Percentiles rank a stretch among this genome's conserved stretches.
Evolutionary conservation across 2,888 invertebrate species (phyloP).

Genomic region (Meta bourneti): DNA sequence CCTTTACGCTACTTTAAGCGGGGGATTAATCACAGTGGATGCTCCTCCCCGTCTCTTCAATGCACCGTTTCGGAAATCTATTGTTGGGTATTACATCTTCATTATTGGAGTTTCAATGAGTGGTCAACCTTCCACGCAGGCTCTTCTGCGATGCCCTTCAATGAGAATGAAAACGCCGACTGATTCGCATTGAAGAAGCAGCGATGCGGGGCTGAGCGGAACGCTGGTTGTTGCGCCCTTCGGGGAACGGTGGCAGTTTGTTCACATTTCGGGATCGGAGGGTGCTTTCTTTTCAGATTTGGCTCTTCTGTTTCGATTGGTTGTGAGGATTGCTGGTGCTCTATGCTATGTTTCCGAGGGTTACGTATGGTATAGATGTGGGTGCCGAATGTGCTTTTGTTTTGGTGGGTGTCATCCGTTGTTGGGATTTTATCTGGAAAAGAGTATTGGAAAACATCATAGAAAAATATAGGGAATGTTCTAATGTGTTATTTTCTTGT

Average conservation of each 20-base stretch:
- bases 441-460: not conserved
- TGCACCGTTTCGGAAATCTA: slow-evolving; percentile 42
- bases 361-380: not conserved
- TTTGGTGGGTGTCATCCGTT: too few relatives aligned
- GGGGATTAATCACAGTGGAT: slow-evolving; percentile 2
- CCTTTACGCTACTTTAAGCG: slow-evolving; percentile 38
- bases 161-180: not conserved
- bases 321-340: not conserved
- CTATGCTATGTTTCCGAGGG: not conserved
- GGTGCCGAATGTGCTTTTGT: too few relatives aligned
- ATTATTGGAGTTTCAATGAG: slow-evolving; percentile 36
- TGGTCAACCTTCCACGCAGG: slow-evolving; percentile 1
- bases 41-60: not conserved
- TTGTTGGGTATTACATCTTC: slow-evolving; percentile 51
- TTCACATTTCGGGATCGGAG: not conserved
- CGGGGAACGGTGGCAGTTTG: not conserved
- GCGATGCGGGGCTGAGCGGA: not conserved
- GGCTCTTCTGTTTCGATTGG: not conserved
- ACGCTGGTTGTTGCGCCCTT: not conserved
- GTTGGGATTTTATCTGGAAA: not conserved
- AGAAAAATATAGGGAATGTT: not conserved
- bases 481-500: not conserved
- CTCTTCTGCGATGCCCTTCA: not conserved
- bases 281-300: not conserved
- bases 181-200: not conserved